Evolutionary conservation across 2,797 vertebrate species (phyloP).

Genomic region (Lagocephalus sceleratus): DNA sequence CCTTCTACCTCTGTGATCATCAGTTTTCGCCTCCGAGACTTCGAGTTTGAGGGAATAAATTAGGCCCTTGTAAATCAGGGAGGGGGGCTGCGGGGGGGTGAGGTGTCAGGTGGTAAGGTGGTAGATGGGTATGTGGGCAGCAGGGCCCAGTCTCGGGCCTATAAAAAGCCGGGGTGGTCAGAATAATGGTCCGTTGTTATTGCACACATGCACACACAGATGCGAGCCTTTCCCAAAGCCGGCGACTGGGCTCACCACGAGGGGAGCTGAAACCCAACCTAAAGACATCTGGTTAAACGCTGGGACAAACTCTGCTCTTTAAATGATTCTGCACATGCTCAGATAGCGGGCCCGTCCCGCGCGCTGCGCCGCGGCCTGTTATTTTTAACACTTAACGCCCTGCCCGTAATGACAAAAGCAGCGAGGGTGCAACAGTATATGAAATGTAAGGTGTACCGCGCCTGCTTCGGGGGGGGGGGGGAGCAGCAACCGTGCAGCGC

Average conservation of each 20-base stretch:
- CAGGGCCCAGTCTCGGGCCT: conserved; percentile 37
- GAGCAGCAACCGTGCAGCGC: too few species aligned
- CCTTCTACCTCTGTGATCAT: conserved; percentile 35
- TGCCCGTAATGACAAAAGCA: conserved; percentile 9
- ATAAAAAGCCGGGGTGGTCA: conserved; percentile 68
- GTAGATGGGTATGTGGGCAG: conserved; percentile 56
- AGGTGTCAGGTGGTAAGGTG: conserved; percentile 68
- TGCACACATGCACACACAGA: conserved; percentile 20
- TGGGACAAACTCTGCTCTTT: conserved; percentile 47
- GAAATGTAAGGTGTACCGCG: conserved; percentile 5
- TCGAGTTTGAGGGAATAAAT: conserved; percentile 4
- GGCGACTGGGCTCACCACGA: conserved; percentile 48
- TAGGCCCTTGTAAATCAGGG: conserved; percentile 11
- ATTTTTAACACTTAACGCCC: conserved; percentile 12
- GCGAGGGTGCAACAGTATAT: conserved; percentile 4
- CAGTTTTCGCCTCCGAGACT: conserved; percentile 6
- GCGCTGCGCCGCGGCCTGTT: background rate
- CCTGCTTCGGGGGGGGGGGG: too few species aligned
- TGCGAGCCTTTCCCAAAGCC: conserved; percentile 37
- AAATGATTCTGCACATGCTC: conserved; percentile 38
- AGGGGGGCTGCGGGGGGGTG: conserved; percentile 36
- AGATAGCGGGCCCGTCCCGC: conserved; percentile 9
- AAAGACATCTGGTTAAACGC: conserved; percentile 58
- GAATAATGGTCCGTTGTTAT: conserved; percentile 69
- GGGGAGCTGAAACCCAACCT: conserved; percentile 37